Conservation (phyloP, 2,113 vertebrate genomes). For the Cebidichthys violaceus region DNA sequence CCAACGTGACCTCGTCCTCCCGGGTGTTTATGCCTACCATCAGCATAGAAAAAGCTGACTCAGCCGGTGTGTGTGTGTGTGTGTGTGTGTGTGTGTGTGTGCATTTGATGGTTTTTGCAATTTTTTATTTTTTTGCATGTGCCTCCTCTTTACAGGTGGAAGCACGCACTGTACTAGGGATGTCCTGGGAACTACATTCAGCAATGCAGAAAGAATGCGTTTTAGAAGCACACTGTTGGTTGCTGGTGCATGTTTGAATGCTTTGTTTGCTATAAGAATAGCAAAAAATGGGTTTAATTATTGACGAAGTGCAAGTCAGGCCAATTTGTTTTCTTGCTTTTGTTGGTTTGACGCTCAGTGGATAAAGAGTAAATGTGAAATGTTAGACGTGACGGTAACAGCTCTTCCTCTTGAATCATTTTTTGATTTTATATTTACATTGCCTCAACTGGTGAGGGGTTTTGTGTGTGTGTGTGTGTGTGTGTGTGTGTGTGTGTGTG, state of each 20-base stretch:
- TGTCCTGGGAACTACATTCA: neutral
- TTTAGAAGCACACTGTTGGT: neutral
- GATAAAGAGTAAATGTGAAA: neutral
- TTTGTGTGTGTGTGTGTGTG: neutral
- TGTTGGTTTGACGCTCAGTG: neutral
- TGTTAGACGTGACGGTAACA: neutral
- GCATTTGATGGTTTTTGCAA: neutral
- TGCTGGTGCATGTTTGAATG: neutral
- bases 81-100: neutral
- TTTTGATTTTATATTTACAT: slow-evolving; percentile 5
- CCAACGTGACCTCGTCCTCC: slow-evolving; percentile 27
- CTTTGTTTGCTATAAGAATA: neutral
- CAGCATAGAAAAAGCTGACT: slow-evolving; percentile 52
- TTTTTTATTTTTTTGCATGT: neutral
- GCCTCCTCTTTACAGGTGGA: neutral
- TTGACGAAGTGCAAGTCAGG: neutral
- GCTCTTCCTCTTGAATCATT: neutral
- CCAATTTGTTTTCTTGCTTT: slow-evolving; percentile 2
- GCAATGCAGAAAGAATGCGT: slow-evolving; percentile 13
- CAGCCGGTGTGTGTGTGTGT: neutral
- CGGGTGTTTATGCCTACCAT: slow-evolving; percentile 33
- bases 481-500: slow-evolving; percentile 2
- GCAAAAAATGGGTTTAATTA: slow-evolving; percentile 8
- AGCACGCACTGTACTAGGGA: neutral
- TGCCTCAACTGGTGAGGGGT: slow-evolving; percentile 1